phyloP scores from a whole-genome alignment of 1,140 invertebrate species.

The Zaprionus ornatus region DNA sequence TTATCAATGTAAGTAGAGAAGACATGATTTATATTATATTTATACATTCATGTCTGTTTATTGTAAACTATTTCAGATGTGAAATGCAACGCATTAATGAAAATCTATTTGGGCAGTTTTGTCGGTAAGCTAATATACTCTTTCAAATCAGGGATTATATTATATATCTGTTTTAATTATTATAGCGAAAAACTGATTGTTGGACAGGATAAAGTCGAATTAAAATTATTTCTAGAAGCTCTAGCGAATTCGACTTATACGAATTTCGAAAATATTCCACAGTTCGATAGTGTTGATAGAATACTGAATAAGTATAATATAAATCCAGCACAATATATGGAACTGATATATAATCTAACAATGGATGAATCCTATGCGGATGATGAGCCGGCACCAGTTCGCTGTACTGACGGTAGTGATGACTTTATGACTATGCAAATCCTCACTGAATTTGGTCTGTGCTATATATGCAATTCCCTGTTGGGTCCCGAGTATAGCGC shows the following conservation, averaged over 20 bases:
- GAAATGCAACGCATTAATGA: constrained; percentile 84
- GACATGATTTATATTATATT: no score
- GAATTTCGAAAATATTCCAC: constrained; percentile 76
- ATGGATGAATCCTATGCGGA: constrained; percentile 55
- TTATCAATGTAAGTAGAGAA: constrained; percentile 82
- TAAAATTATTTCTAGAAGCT: constrained; percentile 71
- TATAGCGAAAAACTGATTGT: constrained; percentile 36
- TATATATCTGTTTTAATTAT: background rate
- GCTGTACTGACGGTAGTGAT: constrained; percentile 55
- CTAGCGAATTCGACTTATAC: constrained; percentile 78
- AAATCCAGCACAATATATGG: constrained; percentile 68
- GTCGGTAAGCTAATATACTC: constrained; percentile 73
- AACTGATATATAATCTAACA: constrained; percentile 77
- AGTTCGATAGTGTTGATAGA: constrained; percentile 48
- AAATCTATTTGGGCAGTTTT: constrained; percentile 81
- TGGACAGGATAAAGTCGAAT: constrained; percentile 39
- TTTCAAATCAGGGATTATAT: background rate
- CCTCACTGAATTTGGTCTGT: constrained; percentile 77
- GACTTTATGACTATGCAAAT: constrained; percentile 64
- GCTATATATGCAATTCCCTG: constrained; percentile 68
- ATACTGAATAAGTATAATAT: constrained; percentile 51
- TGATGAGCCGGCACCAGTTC: constrained; percentile 41
- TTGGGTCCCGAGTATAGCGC: constrained; percentile 63
- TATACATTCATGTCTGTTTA: no score
- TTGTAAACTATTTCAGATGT: constrained; percentile 64